Conservation (phyloP, 2,888 invertebrate species). For the Gastracanthus pulcherrimus region DNA sequence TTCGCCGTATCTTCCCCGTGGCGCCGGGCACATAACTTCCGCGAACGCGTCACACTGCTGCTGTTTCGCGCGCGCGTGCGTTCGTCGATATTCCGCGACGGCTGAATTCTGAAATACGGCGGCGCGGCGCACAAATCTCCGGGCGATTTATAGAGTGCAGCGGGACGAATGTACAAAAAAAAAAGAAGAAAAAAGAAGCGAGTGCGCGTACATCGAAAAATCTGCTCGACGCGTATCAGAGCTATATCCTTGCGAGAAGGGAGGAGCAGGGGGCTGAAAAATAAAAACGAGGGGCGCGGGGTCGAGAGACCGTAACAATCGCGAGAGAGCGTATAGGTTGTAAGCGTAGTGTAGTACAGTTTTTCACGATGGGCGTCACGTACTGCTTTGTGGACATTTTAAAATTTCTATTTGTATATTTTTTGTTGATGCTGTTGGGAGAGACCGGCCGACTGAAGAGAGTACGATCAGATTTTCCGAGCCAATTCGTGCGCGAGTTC, state of each 20-base stretch:
- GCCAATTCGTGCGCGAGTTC: constrained; percentile 39
- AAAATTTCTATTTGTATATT: constrained; percentile 49
- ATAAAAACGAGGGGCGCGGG: constrained; percentile 10
- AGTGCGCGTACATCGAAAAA: constrained; percentile 30
- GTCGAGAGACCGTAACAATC: constrained; percentile 34
- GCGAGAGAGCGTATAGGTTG: no score
- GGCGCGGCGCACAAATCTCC: constrained; percentile 61
- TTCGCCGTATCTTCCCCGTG: constrained; percentile 32
- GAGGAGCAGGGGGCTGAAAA: background rate
- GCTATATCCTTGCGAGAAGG: constrained; percentile 26
- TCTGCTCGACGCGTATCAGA: background rate
- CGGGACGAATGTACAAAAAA: background rate
- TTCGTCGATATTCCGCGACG: constrained; percentile 56
- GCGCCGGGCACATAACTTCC: constrained; percentile 42
- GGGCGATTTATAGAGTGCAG: constrained; percentile 61
- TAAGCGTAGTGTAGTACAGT: no score
- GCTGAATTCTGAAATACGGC: constrained; percentile 60
- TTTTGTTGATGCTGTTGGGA: no score
- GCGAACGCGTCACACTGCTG: constrained; percentile 1
- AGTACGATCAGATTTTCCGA: constrained; percentile 53
- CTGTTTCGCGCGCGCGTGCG: constrained; percentile 24
- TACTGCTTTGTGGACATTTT: constrained; percentile 56
- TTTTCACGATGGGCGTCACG: constrained; percentile 36
- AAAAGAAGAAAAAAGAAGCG: constrained; percentile 27
- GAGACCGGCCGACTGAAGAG: no score